phyloP scores from a whole-genome alignment of 2,888 invertebrate species.

The Scaptomyza polygonia region DNA sequence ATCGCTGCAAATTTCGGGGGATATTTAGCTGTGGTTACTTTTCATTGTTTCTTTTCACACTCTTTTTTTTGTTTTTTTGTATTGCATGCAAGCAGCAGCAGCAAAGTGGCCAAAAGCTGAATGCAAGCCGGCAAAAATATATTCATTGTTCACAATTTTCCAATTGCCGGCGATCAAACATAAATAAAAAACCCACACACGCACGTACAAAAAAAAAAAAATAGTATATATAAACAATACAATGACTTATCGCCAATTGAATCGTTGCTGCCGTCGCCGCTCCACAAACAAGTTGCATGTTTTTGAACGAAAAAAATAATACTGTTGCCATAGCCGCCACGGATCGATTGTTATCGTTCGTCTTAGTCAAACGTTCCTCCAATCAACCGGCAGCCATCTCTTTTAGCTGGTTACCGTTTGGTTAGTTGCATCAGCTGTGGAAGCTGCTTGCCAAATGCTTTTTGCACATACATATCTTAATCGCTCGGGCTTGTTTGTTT shows the following conservation, averaged over 20 bases:
- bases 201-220: slow-evolving; percentile 19
- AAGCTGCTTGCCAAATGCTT: slow-evolving; percentile 45
- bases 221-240: slow-evolving; percentile 13
- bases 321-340: slow-evolving; percentile 24
- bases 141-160: slow-evolving; percentile 76
- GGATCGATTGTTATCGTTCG: slow-evolving; percentile 55
- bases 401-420: slow-evolving; percentile 28
- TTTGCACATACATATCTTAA: slow-evolving; percentile 60
- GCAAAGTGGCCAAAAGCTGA: slow-evolving; percentile 30
- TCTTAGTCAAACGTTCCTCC: slow-evolving; percentile 13
- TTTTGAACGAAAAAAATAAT: slow-evolving; percentile 29
- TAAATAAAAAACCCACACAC: slow-evolving; percentile 16
- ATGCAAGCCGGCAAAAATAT: slow-evolving; percentile 43
- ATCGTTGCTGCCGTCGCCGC: slow-evolving; percentile 51
- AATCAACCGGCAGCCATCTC: slow-evolving; percentile 69
- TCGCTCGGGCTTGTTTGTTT: slow-evolving; percentile 60
- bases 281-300: slow-evolving; percentile 67
- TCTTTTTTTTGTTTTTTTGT: neutral
- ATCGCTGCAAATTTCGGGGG: slow-evolving; percentile 23
- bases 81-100: slow-evolving; percentile 21
- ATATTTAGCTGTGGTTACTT: slow-evolving; percentile 13
- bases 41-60: slow-evolving; percentile 22
- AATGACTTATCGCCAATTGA: slow-evolving; percentile 53
- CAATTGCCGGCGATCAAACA: slow-evolving; percentile 73
- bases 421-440: slow-evolving; percentile 12